Evolutionary conservation across 2,797 vertebrate genomes (phyloP), one percentile per base, ranked within the genome.

Genomic region (Chrysocyon brachyurus): DNA sequence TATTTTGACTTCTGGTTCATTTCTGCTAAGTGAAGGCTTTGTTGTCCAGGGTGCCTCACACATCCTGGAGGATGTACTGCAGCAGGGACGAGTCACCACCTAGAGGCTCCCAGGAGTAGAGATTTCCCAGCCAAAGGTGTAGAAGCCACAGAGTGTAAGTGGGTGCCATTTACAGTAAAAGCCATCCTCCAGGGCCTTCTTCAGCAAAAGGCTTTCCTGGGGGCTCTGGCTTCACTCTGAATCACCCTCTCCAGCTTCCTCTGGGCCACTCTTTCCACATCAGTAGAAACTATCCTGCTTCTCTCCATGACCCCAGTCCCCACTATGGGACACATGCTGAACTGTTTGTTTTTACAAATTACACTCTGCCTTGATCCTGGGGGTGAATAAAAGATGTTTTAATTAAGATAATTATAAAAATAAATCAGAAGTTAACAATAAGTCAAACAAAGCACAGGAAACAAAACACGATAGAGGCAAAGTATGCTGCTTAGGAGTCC

Each of bases 341-440:
- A 82, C 12, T 26, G 31, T 77, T 93, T 72, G 54, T 54, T 95
- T 82, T 93, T 61, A 90, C 24, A 90, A 88, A 95, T 73, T 36
- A 66, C 19, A 40, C 10, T 94, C 75, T 79, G 46, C 26, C 52
- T 95, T 77, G 31, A 88, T 88, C 24, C 40, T 36, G 52, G 11
- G 46, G 33, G 52, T 83, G 33, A 97, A 91, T 96, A 91, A 95
- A 96, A 92, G 14, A 95, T 72, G 56, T 84, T 97, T 92, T 85
- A 90, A 96, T 96, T 92, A 97, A 92, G 81, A 96, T 92, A 89
- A 46, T 40, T 88, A 4, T 91, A 85, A 88, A 92, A 79, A 89
- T 96, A 83, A 95, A 95, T 96, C 1, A 94, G 87, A 95, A 92
- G 91, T 77, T 49, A 64, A 79, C 68, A 90, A 10, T 49, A 94